phyloP scores from a whole-genome alignment of 2,797 vertebrate genomes.

The Platalea minor region DNA sequence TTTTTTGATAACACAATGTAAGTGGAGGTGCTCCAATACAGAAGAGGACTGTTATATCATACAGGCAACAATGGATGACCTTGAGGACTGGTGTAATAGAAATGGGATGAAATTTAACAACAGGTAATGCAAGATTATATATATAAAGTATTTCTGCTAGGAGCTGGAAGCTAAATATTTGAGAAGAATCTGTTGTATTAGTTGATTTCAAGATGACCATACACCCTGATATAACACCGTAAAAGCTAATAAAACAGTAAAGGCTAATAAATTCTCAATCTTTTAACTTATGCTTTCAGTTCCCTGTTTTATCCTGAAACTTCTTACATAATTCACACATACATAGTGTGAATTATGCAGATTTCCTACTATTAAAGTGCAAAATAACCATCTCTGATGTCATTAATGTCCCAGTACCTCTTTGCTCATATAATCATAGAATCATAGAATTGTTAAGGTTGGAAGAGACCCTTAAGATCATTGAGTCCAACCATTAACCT shows the following conservation, averaged over 20 bases:
- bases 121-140: neutral
- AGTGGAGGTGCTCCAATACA: neutral
- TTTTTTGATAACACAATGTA: neutral
- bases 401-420: neutral
- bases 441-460: too few species aligned
- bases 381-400: neutral
- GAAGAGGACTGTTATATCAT: neutral
- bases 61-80: neutral
- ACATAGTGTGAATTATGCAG: neutral
- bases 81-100: neutral
- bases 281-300: neutral
- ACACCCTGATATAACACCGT: neutral
- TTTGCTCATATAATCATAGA: neutral
- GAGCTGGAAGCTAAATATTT: neutral
- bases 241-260: neutral
- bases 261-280: neutral
- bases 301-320: neutral
- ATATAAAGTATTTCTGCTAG: neutral
- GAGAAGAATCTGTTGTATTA: neutral
- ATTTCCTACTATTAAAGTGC: neutral
- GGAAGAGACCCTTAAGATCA: too few species aligned
- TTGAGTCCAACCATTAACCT: too few species aligned
- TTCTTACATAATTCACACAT: neutral
- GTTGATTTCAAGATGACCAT: neutral
- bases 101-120: neutral